Evolutionary conservation across 2,888 invertebrate genomes (phyloP).

Genomic region (Clusia tigrina): DNA sequence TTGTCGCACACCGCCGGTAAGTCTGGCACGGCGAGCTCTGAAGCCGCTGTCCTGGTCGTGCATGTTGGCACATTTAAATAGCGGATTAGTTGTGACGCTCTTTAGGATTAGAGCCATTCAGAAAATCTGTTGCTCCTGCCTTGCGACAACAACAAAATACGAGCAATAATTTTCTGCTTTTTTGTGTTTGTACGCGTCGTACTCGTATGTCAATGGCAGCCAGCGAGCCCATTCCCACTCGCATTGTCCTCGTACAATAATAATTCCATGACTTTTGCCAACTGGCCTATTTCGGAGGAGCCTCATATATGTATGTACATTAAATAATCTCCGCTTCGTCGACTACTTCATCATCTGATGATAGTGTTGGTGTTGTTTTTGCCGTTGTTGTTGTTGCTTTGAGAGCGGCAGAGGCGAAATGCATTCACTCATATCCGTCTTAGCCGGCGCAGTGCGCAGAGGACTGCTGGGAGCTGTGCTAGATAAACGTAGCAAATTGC

Average conservation of each 20-base stretch:
- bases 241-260: too few species aligned
- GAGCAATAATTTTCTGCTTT: too few species aligned
- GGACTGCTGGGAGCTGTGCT: neutral
- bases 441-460: slow-evolving; percentile 9
- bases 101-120: slow-evolving; percentile 61
- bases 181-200: too few species aligned
- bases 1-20: slow-evolving; percentile 23
- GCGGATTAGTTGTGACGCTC: slow-evolving; percentile 58
- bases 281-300: slow-evolving; percentile 39
- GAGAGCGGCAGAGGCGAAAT: neutral
- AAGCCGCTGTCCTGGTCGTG: slow-evolving; percentile 38
- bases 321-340: too few species aligned
- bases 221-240: neutral
- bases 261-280: slow-evolving; percentile 41
- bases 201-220: neutral
- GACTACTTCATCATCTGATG: too few species aligned
- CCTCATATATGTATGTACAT: too few species aligned
- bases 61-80: slow-evolving; percentile 61
- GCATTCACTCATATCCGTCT: slow-evolving; percentile 5
- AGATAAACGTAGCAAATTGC: slow-evolving; percentile 27
- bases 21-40: slow-evolving; percentile 34
- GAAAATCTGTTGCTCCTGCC: slow-evolving; percentile 63
- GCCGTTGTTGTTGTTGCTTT: slow-evolving; percentile 4
- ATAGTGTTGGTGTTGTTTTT: slow-evolving; percentile 19
- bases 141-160: too few species aligned